Base-by-base conservation (phyloP, 2,888 invertebrate genomes). In the Himalopsyche tibetana region DNA sequence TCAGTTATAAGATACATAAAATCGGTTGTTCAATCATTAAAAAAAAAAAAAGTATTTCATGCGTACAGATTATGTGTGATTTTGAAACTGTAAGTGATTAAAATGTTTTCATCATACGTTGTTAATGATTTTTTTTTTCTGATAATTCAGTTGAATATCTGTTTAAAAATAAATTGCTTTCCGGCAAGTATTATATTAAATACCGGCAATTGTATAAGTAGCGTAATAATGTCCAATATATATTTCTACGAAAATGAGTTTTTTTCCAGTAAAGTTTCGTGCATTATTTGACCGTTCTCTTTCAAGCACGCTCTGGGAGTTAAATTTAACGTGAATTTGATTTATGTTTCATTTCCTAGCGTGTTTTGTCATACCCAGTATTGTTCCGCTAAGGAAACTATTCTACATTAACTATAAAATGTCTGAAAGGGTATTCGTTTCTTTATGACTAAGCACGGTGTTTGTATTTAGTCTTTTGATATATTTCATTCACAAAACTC, bases 271-370 rank as follows among this genome's bases (percentile, higher is more conserved):
- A 38, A 74, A 74, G 36, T 38, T 74, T 74, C 74, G 74, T 74
- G 38, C 74, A 74, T 36, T 74, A 74, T 74, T 74, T 74, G 74
- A 74, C 74, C 74, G 74, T 36, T 38, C 74, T 69, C 69, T 74
- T 74, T 74, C 74, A 36, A 74, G 74, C 74, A 74, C 74, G 74
- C 74, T 74, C 74, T 74, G 74, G 74, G 74, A 74, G 74, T 74
- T 74, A 74, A 74, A 74, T 74, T 74, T 74, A 74, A 74, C 74
- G 74, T 74, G 74, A 74, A 74, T 74, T 74, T 74, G 74, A 74
- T 74, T 74, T 74, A 74, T 74, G 74, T 74, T 74, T 74, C 74
- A 74, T 74, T 74, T 74, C 74, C 74, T 74, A 74, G 74, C 74
- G 74, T 74, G 74, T 74, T 74, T 74, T 74, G 74, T 74, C 74